Evolutionary conservation across 2,888 invertebrate species (phyloP), one percentile per base, ranked within the genome.

Genomic region (Hydriomena furcata): DNA sequence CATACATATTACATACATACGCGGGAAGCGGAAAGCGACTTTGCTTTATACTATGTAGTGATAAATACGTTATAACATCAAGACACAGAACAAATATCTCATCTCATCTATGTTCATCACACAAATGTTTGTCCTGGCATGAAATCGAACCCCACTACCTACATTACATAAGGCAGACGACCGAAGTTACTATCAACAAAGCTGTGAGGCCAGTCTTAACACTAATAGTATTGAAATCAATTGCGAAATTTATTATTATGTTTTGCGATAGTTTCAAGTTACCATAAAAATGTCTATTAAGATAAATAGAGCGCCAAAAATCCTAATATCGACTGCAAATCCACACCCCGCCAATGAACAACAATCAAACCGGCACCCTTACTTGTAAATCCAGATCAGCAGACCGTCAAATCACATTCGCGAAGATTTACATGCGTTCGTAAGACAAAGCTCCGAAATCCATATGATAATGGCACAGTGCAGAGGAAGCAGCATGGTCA

Each of bases 341-440:
- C 28, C 20, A 23, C 37, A 23, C 8, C 10, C 25, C 7, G 6
- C 31, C 47, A 34, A 47, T 47, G 34, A 40, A 47, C 40, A 34
- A 32, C 17, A 38, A 46, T 38, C 25, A 30, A 7, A 31, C 27
- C 23, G 5, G n/a, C 5, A 24, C 17, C 37, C 31, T 49, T 20
- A 34, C 43, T 47, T 51, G 44, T 37, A 41, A 46, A 40, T 43
- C 20, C 30, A 30, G 47, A 45, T 41, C 51, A 45, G 23, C 24
- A 35, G 35, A 35, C 52, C 42, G 42, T 46, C 52, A 47, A 52
- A 52, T 52, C 52, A 47, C 52, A 43, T 52, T 46, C 28, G 25
- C 36, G 7, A 30, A 48, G 54, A 58, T 58, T 54, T 58, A 54
- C 48, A 49, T 48, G 52, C 36, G 41, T 36, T 49, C 46, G 49